These are phyloP conservation scores for Tenodera sinensis DNA, from an alignment of 2,888 invertebrate genomes.

Conservation along the genomic window DNA sequence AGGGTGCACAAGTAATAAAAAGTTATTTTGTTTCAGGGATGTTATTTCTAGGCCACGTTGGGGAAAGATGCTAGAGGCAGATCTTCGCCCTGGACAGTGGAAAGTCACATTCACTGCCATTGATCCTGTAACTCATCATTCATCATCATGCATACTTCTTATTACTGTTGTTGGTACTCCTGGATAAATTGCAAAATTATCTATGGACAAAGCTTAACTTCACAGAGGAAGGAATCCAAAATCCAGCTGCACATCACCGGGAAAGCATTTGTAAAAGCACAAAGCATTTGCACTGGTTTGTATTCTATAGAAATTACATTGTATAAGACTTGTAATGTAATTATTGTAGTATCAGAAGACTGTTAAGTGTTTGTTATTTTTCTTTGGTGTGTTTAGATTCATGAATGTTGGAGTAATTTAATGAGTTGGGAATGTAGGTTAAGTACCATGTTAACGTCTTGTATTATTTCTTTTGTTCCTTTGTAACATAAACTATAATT, in stretches of 20 bases:
- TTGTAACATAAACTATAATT: background rate
- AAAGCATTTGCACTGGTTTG: background rate
- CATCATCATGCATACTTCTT: constrained; percentile 46
- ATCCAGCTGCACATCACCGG: background rate
- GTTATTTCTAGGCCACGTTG: constrained; percentile 50
- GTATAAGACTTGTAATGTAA: background rate
- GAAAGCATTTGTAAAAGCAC: background rate
- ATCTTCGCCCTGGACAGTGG: constrained; percentile 48
- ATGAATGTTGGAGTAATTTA: background rate
- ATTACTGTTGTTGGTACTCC: constrained; percentile 40
- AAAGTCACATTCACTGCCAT: constrained; percentile 50
- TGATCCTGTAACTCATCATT: constrained; percentile 49
- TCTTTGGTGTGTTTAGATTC: background rate
- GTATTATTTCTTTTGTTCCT: background rate
- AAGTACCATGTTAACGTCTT: background rate
- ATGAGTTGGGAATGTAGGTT: background rate
- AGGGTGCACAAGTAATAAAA: too few species aligned
- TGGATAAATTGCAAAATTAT: background rate
- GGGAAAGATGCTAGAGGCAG: constrained; percentile 50
- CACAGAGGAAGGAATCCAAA: background rate
- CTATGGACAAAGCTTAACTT: background rate
- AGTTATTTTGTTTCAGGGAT: constrained; percentile 45
- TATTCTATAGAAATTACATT: background rate
- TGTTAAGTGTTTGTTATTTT: background rate
- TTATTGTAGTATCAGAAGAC: background rate